phyloP scores from a whole-genome alignment of 2,888 invertebrate genomes.

The Harmothoe impar region DNA sequence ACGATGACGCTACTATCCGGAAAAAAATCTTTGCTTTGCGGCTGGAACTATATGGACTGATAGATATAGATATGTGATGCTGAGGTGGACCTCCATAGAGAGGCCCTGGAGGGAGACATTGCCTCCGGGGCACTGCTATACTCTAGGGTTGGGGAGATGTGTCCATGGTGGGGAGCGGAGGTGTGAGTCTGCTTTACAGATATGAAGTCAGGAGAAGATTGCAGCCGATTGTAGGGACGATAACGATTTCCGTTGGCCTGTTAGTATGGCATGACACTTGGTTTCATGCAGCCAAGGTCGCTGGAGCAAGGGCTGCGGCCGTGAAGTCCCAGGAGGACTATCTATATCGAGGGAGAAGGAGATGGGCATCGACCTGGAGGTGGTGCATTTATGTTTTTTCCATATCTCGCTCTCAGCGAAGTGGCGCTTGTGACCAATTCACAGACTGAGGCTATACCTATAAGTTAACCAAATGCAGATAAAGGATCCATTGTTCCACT shows the following conservation, averaged over 20 bases:
- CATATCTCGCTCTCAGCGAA: too few relatives aligned
- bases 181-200: neutral
- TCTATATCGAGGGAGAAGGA: neutral
- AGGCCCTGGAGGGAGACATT: too few relatives aligned
- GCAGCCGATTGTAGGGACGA: constrained; percentile 12
- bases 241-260: constrained; percentile 49
- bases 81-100: neutral
- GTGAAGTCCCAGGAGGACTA: neutral
- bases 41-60: neutral
- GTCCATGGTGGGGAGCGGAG: neutral
- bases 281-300: too few relatives aligned
- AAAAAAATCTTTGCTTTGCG: neutral
- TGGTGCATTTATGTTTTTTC: too few relatives aligned
- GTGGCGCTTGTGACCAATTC: too few relatives aligned
- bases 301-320: neutral
- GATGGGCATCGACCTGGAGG: neutral
- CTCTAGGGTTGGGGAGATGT: neutral
- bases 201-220: constrained; percentile 28
- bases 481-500: too few relatives aligned
- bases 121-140: too few relatives aligned
- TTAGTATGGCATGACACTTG: neutral
- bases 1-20: neutral
- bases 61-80: neutral
- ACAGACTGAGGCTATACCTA: too few relatives aligned
- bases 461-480: too few relatives aligned